Base-by-base conservation (phyloP, 1,140 invertebrate species). In the Leptopilina clavipes region DNA sequence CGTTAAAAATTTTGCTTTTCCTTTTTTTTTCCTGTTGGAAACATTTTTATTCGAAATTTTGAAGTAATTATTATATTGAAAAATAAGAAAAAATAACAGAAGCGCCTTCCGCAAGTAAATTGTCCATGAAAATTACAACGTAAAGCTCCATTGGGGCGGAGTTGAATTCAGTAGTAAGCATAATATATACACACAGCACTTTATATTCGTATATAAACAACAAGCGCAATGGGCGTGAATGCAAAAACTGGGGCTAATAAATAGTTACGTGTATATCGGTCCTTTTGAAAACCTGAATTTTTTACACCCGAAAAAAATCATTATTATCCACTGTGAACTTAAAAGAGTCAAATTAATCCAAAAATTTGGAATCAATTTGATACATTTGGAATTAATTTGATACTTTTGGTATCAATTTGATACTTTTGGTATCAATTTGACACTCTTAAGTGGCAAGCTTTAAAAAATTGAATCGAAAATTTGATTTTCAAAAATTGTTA, bases 161-260 rank as follows among this genome's bases (percentile, higher is more conserved):
- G 56, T 25, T 59, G 56, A 22, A 59, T 59, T 59, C 59, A 65
- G 59, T 37, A 65, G 25, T 65, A 65, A 65, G 59, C 22, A 65
- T 65, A 31, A 65, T 65, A 65, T n/a, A 65, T 14, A 65, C 59
- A 65, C 25, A 65, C 59, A 65, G 59, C 59, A 65, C 59, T 65
- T 65, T 65, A 65, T 65, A 65, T 65, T 65, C 59, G 59, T 31
- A 65, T n/a, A n/a, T 65, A 65, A 65, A 65, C 59, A 65, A 11
- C 25, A 22, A 65, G 59, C 59, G 25, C 59, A 25, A n/a, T 65
- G 59, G 59, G 59, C 59, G 59, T 65, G 59, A 31, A 31, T 65
- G 14, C n/a, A 37, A 65, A 65, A 31, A 3, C 14, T 17, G 52
- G 22, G 14, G 31, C 59, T 65, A 65, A 65, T 65, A 65, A 65